Evolutionary conservation across 2,888 invertebrate species (phyloP).

Genomic region (Drosophila yooni): DNA sequence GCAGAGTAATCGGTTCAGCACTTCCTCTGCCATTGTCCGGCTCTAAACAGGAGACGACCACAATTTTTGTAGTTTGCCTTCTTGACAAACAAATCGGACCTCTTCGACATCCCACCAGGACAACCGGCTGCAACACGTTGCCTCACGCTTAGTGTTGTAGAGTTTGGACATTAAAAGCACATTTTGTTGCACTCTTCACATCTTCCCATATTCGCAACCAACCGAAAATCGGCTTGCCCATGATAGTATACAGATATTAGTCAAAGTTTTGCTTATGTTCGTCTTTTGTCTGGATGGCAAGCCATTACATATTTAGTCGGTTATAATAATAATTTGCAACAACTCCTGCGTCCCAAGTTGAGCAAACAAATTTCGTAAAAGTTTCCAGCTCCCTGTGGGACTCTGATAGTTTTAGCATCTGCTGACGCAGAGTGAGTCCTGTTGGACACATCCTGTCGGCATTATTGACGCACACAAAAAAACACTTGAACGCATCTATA

Average conservation of each 20-base stretch:
- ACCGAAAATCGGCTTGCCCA: neutral
- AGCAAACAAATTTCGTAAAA: slow-evolving; percentile 58
- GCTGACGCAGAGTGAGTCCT: slow-evolving; percentile 36
- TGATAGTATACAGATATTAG: neutral
- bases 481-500: slow-evolving; percentile 31
- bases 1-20: neutral
- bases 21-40: neutral
- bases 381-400: slow-evolving; percentile 22
- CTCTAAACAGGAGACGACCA: neutral
- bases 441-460: slow-evolving; percentile 71
- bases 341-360: slow-evolving; percentile 4
- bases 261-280: neutral
- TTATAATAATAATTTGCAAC: slow-evolving; percentile 14
- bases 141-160: neutral
- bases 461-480: slow-evolving; percentile 35
- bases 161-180: neutral
- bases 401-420: neutral
- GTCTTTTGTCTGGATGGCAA: slow-evolving; percentile 2
- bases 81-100: neutral
- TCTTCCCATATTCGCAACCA: neutral
- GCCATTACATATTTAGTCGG: slow-evolving; percentile 15
- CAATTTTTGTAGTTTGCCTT: neutral
- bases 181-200: neutral
- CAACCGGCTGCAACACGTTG: neutral
- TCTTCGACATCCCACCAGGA: neutral